phyloP scores from a whole-genome alignment of 2,797 vertebrate species.

The Chelmon rostratus region DNA sequence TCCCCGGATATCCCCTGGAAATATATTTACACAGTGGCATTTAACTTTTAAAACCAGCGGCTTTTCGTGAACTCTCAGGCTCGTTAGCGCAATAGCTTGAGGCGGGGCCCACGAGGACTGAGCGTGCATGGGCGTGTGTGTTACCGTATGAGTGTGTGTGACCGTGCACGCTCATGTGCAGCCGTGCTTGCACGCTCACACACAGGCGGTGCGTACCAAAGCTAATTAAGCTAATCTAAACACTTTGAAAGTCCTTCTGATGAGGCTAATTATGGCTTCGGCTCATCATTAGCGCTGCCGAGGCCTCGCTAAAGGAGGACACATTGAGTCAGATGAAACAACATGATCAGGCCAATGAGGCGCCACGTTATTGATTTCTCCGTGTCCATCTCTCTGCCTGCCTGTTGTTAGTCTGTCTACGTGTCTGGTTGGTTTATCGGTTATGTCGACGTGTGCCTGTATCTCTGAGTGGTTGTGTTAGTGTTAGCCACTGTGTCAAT shows the following conservation, averaged over 20 bases:
- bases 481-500: too few species aligned
- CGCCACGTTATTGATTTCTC: background rate
- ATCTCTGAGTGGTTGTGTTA: too few species aligned
- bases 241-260: slow-evolving; percentile 81
- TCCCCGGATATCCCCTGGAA: slow-evolving; percentile 77
- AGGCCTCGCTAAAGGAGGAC: slow-evolving; percentile 58
- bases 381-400: background rate
- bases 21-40: slow-evolving; percentile 78
- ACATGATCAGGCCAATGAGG: slow-evolving; percentile 24
- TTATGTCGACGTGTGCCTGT: too few species aligned
- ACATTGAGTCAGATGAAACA: slow-evolving; percentile 43
- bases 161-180: background rate
- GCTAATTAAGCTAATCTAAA: slow-evolving; percentile 86
- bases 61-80: slow-evolving; percentile 61
- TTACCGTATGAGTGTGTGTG: background rate
- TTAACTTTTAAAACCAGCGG: slow-evolving; percentile 83
- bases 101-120: slow-evolving; percentile 68
- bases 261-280: slow-evolving; percentile 80
- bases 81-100: slow-evolving; percentile 56
- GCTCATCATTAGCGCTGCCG: slow-evolving; percentile 61
- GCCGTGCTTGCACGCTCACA: background rate
- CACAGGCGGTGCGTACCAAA: slow-evolving; percentile 30
- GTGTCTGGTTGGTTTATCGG: background rate
- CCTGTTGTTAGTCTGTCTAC: background rate
- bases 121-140: slow-evolving; percentile 7